Evolutionary conservation across 1,140 invertebrate genomes (phyloP).

Genomic region (Drosophila sturtevanti): DNA sequence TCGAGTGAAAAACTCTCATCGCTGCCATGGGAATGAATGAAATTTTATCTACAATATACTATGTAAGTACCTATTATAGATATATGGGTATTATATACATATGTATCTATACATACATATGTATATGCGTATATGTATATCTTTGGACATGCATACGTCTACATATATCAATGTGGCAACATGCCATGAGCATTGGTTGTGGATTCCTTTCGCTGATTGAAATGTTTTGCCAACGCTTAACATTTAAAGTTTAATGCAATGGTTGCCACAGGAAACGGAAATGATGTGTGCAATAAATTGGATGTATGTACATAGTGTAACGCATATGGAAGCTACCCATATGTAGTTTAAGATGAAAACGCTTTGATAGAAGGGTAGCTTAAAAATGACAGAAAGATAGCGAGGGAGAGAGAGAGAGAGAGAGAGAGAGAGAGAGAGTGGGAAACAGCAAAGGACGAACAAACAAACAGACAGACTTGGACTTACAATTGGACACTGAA

Average conservation of each 20-base stretch:
- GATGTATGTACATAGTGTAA: conserved; percentile 1
- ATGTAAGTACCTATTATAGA: background rate
- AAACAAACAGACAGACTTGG: too few relatives aligned
- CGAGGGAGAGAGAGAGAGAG: background rate
- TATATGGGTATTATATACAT: background rate
- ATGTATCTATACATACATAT: background rate
- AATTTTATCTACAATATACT: background rate
- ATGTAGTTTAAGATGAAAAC: background rate
- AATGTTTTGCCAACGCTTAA: conserved; percentile 64
- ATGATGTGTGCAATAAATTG: conserved; percentile 62
- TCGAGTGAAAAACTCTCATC: background rate
- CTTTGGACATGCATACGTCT: too few relatives aligned
- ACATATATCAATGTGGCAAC: background rate
- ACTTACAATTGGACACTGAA: conserved; percentile 25
- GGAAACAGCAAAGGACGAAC: too few relatives aligned
- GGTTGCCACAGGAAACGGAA: conserved; percentile 30
- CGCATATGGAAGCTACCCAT: background rate
- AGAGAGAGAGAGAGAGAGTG: background rate
- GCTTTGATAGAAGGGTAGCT: conserved; percentile 22
- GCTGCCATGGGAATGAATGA: background rate
- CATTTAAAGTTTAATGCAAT: conserved; percentile 74
- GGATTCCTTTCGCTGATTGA: conserved; percentile 55
- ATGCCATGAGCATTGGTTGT: conserved; percentile 12
- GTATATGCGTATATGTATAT: too few relatives aligned
- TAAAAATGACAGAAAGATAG: conserved; percentile 1